phyloP scores from a whole-genome alignment of 2,888 invertebrate species.

The Volucella bombylans region DNA sequence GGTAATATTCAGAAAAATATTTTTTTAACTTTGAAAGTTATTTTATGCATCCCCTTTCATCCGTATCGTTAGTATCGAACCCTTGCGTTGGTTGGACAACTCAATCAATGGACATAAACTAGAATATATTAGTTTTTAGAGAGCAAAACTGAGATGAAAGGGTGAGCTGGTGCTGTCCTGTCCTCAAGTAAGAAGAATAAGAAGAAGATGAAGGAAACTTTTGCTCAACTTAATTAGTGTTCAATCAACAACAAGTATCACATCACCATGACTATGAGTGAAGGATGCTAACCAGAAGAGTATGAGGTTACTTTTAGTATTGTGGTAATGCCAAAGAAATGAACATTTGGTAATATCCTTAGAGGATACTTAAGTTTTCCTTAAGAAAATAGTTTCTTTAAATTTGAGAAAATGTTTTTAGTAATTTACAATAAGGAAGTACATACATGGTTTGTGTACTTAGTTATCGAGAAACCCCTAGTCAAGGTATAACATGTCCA shows the following conservation, averaged over 20 bases:
- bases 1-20: conserved; percentile 68
- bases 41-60: conserved; percentile 65
- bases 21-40: conserved; percentile 65
- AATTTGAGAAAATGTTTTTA: conserved; percentile 56
- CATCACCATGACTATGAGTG: conserved; percentile 65
- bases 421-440: conserved; percentile 41
- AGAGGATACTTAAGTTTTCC: conserved; percentile 59
- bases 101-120: conserved; percentile 63
- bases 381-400: conserved; percentile 61
- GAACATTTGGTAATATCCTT: conserved; percentile 61
- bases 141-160: conserved; percentile 23
- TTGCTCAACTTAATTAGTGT: conserved; percentile 81
- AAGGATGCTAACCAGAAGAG: conserved; percentile 44
- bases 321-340: conserved; percentile 53
- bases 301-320: conserved; percentile 52
- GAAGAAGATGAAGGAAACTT: conserved; percentile 63
- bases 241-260: conserved; percentile 81
- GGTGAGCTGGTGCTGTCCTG: not conserved
- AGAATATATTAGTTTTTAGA: conserved; percentile 37
- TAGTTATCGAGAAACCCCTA: too few relatives aligned
- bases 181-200: conserved; percentile 34
- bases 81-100: conserved; percentile 41
- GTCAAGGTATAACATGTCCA: too few relatives aligned
- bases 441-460: too few relatives aligned
- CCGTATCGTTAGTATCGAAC: conserved; percentile 51